Base-by-base conservation (phyloP, 2,797 vertebrate species). In the Streptopelia turtur region DNA sequence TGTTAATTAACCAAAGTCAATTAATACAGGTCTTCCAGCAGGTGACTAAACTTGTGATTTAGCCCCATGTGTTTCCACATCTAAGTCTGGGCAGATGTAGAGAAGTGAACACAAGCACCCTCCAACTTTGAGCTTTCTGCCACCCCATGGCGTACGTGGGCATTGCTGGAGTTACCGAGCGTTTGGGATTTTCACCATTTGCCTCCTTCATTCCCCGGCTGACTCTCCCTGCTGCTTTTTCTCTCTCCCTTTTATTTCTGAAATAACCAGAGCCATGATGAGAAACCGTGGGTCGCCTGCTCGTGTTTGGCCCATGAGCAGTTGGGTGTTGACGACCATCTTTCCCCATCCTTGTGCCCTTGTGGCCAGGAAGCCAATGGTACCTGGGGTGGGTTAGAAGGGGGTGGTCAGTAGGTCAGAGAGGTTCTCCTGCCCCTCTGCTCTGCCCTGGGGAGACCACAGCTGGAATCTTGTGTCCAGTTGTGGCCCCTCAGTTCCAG, bases 241-340 rank as follows among this genome's bases (percentile, higher is more conserved):
- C 17, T 33, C 8, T 23, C 37, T 45, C 23, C 30, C 43, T 45
- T 45, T 45, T 20, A 45, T 45, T 45, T 45, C 18, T 45, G 43
- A 45, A 45, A 45, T 20, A 45, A 14, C 43, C 57, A 71, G 71
- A 83, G 50, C 59, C 23, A 22, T 10, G 17, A 47, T 0, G 6
- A 41, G 63, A 27, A 52, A 16, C 17, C n/a, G 11, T 1, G 3
- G 8, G 16, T 24, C 20, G 35, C 25, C 59, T 35, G 53, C 30
- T 55, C 5, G 1, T 5, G 8, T 63, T 52, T 52, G 49, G 5
- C 28, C 4, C 18, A 0, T 4, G 31, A n/a, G 43, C 28, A 17
- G n/a, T 5, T 10, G 28, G 8, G 5, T 16, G 12, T 18, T 49
- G 45, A 31, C 5, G 12, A 5, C 14, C 24, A 20, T 16, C 22